These are phyloP conservation scores for Capitella teleta DNA, from an alignment of 1,140 invertebrate genomes.

Conservation along the genomic window DNA sequence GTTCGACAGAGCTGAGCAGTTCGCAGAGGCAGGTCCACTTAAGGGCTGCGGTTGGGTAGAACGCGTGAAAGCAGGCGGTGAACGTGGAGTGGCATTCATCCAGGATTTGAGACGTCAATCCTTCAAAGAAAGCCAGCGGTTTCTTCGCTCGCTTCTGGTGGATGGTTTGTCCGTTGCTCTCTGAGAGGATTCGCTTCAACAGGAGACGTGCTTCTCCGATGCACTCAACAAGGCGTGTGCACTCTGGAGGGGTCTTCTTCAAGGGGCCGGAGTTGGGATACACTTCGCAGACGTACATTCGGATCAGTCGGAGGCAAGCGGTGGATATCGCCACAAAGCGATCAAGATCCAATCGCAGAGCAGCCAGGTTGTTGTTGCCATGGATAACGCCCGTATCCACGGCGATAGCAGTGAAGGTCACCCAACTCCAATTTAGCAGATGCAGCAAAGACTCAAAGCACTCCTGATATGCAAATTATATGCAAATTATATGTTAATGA, in stretches of 20 bases:
- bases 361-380: too few species aligned
- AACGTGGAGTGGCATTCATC: slow-evolving; percentile 84
- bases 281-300: slow-evolving; percentile 76
- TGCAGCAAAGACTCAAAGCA: slow-evolving; percentile 73
- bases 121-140: neutral
- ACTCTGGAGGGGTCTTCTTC: slow-evolving; percentile 24
- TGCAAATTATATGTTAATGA: neutral
- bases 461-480: slow-evolving; percentile 41
- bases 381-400: slow-evolving; percentile 24
- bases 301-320: slow-evolving; percentile 66
- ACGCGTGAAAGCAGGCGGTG: slow-evolving; percentile 84
- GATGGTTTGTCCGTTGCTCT: slow-evolving; percentile 37
- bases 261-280: slow-evolving; percentile 60
- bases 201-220: slow-evolving; percentile 74
- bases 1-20: slow-evolving; percentile 46
- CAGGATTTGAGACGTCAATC: slow-evolving; percentile 51
- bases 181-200: slow-evolving; percentile 70
- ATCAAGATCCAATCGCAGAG: slow-evolving; percentile 51
- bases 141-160: neutral
- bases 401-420: slow-evolving; percentile 44
- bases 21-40: slow-evolving; percentile 89
- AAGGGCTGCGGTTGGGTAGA: slow-evolving; percentile 82
- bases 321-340: slow-evolving; percentile 76
- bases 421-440: slow-evolving; percentile 48
- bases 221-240: slow-evolving; percentile 58